phyloP scores from a whole-genome alignment of 2,888 invertebrate genomes.

The Nephrotoma flavescens region DNA sequence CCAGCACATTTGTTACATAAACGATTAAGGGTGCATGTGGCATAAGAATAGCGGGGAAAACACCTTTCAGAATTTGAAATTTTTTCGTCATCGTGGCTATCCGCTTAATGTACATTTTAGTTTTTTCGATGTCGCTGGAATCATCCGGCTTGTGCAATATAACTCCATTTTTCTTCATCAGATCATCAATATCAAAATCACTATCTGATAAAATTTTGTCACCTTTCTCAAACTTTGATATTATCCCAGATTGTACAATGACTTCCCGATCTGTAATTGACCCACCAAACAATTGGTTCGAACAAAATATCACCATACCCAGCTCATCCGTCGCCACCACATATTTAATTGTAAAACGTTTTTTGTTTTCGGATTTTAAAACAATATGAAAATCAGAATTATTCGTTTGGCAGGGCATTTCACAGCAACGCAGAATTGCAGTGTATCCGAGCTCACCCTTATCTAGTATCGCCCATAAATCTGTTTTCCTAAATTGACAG shows the following conservation, averaged over 20 bases:
- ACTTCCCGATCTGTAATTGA: neutral
- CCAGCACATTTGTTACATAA: neutral
- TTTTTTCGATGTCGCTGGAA: neutral
- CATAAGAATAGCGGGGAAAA: neutral
- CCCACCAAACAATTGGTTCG: neutral
- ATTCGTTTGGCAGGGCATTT: neutral
- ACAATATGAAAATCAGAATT: neutral
- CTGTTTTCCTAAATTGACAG: neutral
- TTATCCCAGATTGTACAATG: neutral
- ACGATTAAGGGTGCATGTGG: neutral
- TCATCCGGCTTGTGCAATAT: neutral
- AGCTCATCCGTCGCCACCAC: neutral
- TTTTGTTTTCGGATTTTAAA: neutral
- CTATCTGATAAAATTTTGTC: neutral
- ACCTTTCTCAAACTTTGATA: neutral
- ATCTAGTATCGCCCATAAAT: neutral
- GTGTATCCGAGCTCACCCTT: neutral
- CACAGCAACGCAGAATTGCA: neutral
- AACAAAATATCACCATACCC: neutral
- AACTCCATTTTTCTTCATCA: neutral
- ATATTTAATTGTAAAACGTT: neutral
- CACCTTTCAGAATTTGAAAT: neutral
- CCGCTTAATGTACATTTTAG: neutral
- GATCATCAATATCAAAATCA: neutral
- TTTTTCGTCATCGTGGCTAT: neutral